Evolutionary conservation across 2,113 vertebrate genomes (phyloP).

Genomic region (Platichthys flesus): DNA sequence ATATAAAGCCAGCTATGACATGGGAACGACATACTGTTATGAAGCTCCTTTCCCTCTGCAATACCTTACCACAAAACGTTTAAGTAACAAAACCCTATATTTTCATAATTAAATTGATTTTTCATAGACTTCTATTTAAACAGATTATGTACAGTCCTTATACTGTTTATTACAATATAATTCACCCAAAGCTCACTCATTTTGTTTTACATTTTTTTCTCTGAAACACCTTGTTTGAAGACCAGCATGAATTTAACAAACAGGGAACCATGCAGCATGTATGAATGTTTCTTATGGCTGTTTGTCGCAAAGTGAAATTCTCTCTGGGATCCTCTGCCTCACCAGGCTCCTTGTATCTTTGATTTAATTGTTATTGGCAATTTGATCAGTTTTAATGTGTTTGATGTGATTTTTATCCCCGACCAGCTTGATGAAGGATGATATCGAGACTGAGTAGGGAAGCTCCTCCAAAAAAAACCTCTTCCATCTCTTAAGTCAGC

Average conservation of each 20-base stretch:
- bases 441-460: not conserved
- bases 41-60: conserved; percentile 6
- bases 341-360: not conserved
- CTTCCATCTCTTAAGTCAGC: not conserved
- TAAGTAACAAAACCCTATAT: conserved; percentile 30
- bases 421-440: not conserved
- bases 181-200: not conserved
- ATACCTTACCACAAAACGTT: conserved; percentile 24
- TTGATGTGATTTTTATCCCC: not conserved
- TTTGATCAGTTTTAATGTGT: not conserved
- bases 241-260: not conserved
- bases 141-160: not conserved
- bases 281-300: not conserved
- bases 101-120: conserved; percentile 34
- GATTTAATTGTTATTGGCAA: not conserved
- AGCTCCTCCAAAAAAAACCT: not conserved
- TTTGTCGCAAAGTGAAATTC: not conserved
- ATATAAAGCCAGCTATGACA: not conserved
- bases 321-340: not conserved
- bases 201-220: not conserved
- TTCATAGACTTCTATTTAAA: conserved; percentile 37
- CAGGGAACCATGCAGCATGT: not conserved
- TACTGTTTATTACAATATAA: not conserved
- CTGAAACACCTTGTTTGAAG: not conserved
- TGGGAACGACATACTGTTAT: not conserved